These are phyloP conservation scores for Drosophila lacicola DNA, from an alignment of 2,888 invertebrate genomes.

Conservation along the genomic window DNA sequence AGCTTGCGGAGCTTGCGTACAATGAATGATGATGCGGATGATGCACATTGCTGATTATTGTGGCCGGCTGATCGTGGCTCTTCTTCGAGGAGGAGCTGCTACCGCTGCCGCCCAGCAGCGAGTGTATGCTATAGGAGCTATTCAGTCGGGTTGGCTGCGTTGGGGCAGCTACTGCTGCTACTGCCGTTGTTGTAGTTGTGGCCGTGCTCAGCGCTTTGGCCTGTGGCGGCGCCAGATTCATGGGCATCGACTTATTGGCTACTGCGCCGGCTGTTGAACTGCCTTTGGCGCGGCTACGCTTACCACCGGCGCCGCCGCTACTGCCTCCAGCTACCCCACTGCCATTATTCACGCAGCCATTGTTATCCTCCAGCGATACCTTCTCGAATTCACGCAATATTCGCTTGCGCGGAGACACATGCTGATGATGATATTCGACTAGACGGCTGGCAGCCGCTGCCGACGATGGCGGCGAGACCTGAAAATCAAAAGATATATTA, in stretches of 20 bases:
- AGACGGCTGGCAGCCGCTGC: slow-evolving; percentile 80
- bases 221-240: slow-evolving; percentile 70
- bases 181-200: slow-evolving; percentile 33
- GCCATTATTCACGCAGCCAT: slow-evolving; percentile 76
- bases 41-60: slow-evolving; percentile 76
- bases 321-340: slow-evolving; percentile 84
- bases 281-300: slow-evolving; percentile 86
- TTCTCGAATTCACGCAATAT: slow-evolving; percentile 93
- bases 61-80: slow-evolving; percentile 66
- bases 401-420: slow-evolving; percentile 90
- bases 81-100: slow-evolving; percentile 63
- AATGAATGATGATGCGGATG: slow-evolving; percentile 71
- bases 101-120: slow-evolving; percentile 88
- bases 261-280: slow-evolving; percentile 32
- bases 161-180: slow-evolving; percentile 44
- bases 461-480: slow-evolving; percentile 81
- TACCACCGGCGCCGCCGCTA: slow-evolving; percentile 84
- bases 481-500: slow-evolving; percentile 14
- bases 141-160: slow-evolving; percentile 85
- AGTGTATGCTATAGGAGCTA: slow-evolving; percentile 94
- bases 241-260: slow-evolving; percentile 55
- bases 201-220: slow-evolving; percentile 47
- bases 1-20: slow-evolving; percentile 77
- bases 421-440: slow-evolving; percentile 84
- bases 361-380: slow-evolving; percentile 87